These are phyloP conservation scores for Sceloporus undulatus DNA, from an alignment of 2,113 vertebrate genomes.

Conservation along the genomic window DNA sequence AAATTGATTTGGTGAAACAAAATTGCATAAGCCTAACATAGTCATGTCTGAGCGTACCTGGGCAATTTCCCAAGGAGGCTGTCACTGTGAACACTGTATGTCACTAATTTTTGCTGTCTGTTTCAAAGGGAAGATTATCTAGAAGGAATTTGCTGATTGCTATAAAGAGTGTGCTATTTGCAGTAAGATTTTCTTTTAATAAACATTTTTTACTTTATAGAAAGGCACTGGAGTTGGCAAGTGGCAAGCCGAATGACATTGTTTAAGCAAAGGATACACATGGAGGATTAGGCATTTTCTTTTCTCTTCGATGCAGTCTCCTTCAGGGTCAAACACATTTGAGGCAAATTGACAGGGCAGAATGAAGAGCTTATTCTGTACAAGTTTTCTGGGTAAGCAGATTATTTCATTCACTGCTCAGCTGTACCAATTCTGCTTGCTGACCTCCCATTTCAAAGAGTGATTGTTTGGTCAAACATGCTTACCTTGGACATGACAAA, in stretches of 20 bases:
- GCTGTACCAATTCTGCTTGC: slow-evolving; percentile 30
- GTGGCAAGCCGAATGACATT: slow-evolving; percentile 1
- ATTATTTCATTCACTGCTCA: slow-evolving; percentile 33
- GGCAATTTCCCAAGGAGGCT: background rate
- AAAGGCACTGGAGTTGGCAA: background rate
- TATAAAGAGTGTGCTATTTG: slow-evolving; percentile 2
- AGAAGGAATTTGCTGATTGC: background rate
- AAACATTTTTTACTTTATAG: slow-evolving; percentile 1
- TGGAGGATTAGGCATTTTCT: slow-evolving; percentile 10
- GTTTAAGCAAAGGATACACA: slow-evolving; percentile 11
- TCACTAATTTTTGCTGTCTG: background rate
- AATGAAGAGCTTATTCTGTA: slow-evolving; percentile 25
- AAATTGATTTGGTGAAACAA: background rate
- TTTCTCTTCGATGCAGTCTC: background rate
- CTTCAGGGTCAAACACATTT: slow-evolving; percentile 30
- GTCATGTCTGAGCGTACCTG: background rate
- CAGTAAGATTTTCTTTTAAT: background rate
- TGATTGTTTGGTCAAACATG: slow-evolving; percentile 33
- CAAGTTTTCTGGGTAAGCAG: slow-evolving; percentile 22
- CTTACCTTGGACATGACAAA: slow-evolving; percentile 40
- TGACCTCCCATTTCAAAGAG: slow-evolving; percentile 33
- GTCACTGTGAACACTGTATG: background rate
- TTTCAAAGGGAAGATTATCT: background rate
- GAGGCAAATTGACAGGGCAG: slow-evolving; percentile 19
- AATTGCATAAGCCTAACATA: background rate